phyloP scores from a whole-genome alignment of 2,888 invertebrate genomes.

The Coleophora deauratella region DNA sequence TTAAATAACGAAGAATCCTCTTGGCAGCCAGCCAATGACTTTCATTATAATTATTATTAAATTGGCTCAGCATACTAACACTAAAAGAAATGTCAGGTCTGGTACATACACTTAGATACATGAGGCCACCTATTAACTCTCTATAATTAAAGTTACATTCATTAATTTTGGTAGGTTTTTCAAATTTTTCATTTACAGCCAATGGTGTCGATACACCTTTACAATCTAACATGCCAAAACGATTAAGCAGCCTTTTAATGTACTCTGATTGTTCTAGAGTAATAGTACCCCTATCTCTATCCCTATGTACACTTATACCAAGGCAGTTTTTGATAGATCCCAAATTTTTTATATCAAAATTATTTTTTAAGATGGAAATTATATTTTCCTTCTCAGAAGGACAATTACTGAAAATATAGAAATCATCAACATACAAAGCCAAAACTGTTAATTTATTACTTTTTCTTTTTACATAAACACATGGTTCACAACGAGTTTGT shows the following conservation, averaged over 20 bases:
- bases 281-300: not conserved
- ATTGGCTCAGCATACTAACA: not conserved
- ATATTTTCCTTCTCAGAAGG: not conserved
- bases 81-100: not conserved
- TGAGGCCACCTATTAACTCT: not conserved
- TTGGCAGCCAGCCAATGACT: too few relatives aligned
- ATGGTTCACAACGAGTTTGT: constrained; percentile 14
- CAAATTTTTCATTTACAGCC: not conserved
- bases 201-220: not conserved
- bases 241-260: not conserved
- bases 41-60: not conserved
- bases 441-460: constrained; percentile 9
- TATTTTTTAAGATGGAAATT: not conserved
- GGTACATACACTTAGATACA: not conserved
- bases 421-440: constrained; percentile 20
- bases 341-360: not conserved
- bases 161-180: not conserved
- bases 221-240: not conserved
- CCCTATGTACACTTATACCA: not conserved
- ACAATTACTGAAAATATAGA: constrained; percentile 11
- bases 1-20: too few relatives aligned
- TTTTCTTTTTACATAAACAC: constrained; percentile 11
- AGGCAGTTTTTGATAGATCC: not conserved
- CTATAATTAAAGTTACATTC: not conserved
- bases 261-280: not conserved